Evolutionary conservation across 2,797 vertebrate species (phyloP).

Genomic region (Lepus oiostolus): DNA sequence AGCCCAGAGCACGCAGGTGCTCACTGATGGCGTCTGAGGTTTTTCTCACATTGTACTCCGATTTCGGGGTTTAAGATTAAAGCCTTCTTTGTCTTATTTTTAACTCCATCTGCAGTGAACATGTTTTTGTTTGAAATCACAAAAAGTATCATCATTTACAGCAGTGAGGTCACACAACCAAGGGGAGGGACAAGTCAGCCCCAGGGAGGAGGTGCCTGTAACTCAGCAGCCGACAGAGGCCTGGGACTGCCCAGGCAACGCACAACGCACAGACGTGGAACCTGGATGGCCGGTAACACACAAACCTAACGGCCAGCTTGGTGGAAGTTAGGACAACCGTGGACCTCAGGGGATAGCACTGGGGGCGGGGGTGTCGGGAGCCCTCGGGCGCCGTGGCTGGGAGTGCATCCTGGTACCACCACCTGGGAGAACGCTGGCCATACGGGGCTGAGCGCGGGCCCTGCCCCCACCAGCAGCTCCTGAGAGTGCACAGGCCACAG

Average conservation of each 20-base stretch:
- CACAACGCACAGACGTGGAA: background rate
- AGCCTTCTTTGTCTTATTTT: background rate
- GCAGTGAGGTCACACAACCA: background rate
- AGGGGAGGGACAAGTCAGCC: background rate
- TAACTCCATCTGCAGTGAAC: background rate
- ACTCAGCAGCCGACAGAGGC: accelerated
- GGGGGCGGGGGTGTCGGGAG: accelerated
- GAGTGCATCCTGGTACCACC: accelerated
- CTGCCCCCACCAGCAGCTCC: background rate
- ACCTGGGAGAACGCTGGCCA: background rate
- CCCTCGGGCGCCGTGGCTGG: background rate
- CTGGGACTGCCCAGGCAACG: accelerated
- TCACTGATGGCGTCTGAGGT: accelerated
- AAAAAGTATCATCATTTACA: background rate
- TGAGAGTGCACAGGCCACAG: background rate
- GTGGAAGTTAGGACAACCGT: accelerated
- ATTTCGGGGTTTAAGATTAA: accelerated
- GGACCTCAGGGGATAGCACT: accelerated
- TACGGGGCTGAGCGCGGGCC: background rate
- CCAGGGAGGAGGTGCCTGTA: background rate
- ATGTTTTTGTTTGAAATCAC: background rate
- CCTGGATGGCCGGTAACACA: accelerated
- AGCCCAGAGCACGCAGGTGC: background rate
- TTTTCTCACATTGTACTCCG: accelerated
- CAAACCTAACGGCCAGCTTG: accelerated